These are phyloP conservation scores for Pseudochirops cupreus DNA, from an alignment of 2,797 vertebrate genomes.

Conservation along the genomic window DNA sequence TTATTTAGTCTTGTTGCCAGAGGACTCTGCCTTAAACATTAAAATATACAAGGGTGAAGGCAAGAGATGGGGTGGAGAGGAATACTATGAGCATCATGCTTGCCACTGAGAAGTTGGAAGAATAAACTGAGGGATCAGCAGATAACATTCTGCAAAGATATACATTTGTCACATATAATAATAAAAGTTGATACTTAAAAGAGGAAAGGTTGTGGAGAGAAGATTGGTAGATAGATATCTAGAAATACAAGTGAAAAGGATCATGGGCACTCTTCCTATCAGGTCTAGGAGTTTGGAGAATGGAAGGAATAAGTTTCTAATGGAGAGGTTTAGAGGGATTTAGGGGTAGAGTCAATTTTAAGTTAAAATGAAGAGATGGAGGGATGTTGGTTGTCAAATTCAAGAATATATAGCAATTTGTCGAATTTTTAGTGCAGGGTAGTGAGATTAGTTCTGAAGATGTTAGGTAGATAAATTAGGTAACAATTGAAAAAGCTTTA, in stretches of 20 bases:
- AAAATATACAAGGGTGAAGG: neutral
- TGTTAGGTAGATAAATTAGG: neutral
- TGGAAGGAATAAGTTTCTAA: neutral
- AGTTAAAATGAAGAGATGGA: neutral
- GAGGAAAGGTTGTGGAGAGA: neutral
- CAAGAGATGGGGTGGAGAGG: neutral
- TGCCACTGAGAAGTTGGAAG: neutral
- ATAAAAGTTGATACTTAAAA: neutral
- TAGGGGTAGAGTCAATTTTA: neutral
- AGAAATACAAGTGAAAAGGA: neutral
- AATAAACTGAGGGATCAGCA: neutral
- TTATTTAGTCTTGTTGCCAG: neutral
- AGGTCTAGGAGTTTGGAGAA: neutral
- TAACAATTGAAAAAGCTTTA: neutral
- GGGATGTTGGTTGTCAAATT: neutral
- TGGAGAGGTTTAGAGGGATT: neutral
- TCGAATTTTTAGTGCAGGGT: neutral
- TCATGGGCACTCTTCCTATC: neutral
- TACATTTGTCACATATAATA: neutral
- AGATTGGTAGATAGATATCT: neutral
- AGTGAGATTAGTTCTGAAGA: neutral
- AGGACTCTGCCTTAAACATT: neutral
- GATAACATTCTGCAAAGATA: neutral
- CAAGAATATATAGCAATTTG: neutral
- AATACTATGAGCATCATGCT: neutral